Base-by-base conservation (phyloP, 2,113 vertebrate species). In the Anolis sagrei region DNA sequence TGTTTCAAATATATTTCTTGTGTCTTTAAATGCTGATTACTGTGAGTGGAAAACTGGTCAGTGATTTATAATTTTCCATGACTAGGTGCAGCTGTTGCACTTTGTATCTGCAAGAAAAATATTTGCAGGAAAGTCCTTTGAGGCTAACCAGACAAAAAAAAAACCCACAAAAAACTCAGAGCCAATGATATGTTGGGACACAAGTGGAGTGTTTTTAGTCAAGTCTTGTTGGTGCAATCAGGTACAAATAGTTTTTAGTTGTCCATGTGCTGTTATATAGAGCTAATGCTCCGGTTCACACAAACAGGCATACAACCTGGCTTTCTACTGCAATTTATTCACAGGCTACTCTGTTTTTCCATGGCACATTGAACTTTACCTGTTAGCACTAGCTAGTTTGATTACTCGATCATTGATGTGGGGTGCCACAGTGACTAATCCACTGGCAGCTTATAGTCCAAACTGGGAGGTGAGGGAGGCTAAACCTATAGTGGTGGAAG, bases 231-330 rank as follows among this genome's bases (percentile, higher is more conserved):
- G 29, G 19, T 6, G 13, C 29, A 72, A 48, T 72, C 54, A 48
- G 54, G 44, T 85, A 61, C 23, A n/a, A 84, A 27, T 77, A 23
- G n/a, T 77, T 76, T 19, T 68, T 84, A 25, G 6, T 34, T 84
- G 32, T 69, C 27, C 25, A 49, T 62, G 44, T 13, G 25, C 34
- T 49, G n/a, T 7, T 83, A 25, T 64, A 9, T 27, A 44, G 70
- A 44, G 18, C 44, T 64, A 76, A 83, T 77, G 44, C 5, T 14
- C 14, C 73, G 29, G 23, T 66, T 32, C 77, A 10, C n/a, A 19
- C 32, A 69, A 9, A 54, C 32, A 51, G 34, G 48, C 7, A 34
- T 54, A 84, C 51, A 68, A 18, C 44, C 14, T 32, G 69, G 49
- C 32, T 70, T 54, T 10, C 11, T 83, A 18, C 21, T 16, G 29